phyloP scores from a whole-genome alignment of 2,888 invertebrate genomes.

The Zygogramma bicolorata region DNA sequence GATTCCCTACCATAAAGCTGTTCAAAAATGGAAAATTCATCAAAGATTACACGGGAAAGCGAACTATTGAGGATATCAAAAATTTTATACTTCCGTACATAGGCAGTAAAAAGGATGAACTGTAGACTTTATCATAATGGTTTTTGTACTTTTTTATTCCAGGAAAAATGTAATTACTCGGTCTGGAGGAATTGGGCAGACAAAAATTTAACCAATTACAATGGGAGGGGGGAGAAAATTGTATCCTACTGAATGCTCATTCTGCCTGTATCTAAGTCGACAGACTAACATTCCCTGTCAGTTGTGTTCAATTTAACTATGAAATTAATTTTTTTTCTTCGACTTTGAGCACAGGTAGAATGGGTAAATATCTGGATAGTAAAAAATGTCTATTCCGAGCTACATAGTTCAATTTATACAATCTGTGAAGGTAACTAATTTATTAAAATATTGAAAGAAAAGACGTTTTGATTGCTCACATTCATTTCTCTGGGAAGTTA shows the following conservation, averaged over 20 bases:
- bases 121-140: slow-evolving; percentile 23
- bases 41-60: slow-evolving; percentile 71
- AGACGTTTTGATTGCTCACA: background rate
- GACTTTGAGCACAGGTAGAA: background rate
- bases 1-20: slow-evolving; percentile 78
- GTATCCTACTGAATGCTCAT: too few species aligned
- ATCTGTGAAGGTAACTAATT: too few species aligned
- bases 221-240: background rate
- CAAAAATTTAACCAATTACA: too few species aligned
- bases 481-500: background rate
- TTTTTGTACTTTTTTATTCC: slow-evolving; percentile 30
- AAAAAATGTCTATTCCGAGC: too few species aligned
- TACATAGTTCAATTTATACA: too few species aligned
- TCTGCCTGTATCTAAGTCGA: too few species aligned
- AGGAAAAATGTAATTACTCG: slow-evolving; percentile 30
- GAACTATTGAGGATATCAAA: slow-evolving; percentile 70
- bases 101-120: slow-evolving; percentile 35
- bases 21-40: slow-evolving; percentile 69
- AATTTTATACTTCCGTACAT: slow-evolving; percentile 37
- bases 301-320: background rate
- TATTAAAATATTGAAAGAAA: background rate
- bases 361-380: background rate
- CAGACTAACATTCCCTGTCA: too few species aligned
- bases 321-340: background rate
- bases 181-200: too few species aligned